These are phyloP conservation scores for Cosmorhoe ocellata DNA, from an alignment of 2,888 invertebrate species.

Conservation along the genomic window DNA sequence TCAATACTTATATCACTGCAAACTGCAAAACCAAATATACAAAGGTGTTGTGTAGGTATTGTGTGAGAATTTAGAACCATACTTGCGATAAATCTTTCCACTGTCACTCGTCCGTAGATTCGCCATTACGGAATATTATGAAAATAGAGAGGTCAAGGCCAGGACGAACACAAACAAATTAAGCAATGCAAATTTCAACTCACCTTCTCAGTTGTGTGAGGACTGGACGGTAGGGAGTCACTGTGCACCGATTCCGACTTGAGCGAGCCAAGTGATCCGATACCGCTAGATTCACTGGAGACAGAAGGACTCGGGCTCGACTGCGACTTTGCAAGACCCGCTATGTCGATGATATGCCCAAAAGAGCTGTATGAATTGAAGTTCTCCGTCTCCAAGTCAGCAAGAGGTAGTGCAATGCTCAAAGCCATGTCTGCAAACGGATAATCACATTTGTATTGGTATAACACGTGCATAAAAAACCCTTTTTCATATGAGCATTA, in stretches of 20 bases:
- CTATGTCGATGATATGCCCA: slow-evolving; percentile 78
- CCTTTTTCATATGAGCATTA: slow-evolving; percentile 60
- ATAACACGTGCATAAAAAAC: slow-evolving; percentile 74
- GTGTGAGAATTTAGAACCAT: neutral
- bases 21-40: too few relatives aligned
- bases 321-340: slow-evolving; percentile 74
- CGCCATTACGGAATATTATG: slow-evolving; percentile 82
- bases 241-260: slow-evolving; percentile 76
- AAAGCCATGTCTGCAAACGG: slow-evolving; percentile 82
- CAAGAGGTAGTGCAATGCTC: slow-evolving; percentile 83
- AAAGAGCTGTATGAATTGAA: slow-evolving; percentile 76
- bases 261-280: slow-evolving; percentile 82
- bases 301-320: slow-evolving; percentile 81
- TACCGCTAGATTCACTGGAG: slow-evolving; percentile 84
- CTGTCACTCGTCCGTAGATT: slow-evolving; percentile 58
- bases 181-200: slow-evolving; percentile 49
- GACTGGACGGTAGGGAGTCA: slow-evolving; percentile 78
- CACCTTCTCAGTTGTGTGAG: slow-evolving; percentile 80
- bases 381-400: slow-evolving; percentile 80
- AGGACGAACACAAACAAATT: slow-evolving; percentile 77
- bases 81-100: slow-evolving; percentile 52
- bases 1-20: too few relatives aligned
- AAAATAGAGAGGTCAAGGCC: slow-evolving; percentile 83
- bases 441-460: slow-evolving; percentile 61
- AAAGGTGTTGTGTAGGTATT: too few relatives aligned